Evolutionary conservation across 2,797 vertebrate genomes (phyloP).

Genomic region (Hoplostethus atlanticus): DNA sequence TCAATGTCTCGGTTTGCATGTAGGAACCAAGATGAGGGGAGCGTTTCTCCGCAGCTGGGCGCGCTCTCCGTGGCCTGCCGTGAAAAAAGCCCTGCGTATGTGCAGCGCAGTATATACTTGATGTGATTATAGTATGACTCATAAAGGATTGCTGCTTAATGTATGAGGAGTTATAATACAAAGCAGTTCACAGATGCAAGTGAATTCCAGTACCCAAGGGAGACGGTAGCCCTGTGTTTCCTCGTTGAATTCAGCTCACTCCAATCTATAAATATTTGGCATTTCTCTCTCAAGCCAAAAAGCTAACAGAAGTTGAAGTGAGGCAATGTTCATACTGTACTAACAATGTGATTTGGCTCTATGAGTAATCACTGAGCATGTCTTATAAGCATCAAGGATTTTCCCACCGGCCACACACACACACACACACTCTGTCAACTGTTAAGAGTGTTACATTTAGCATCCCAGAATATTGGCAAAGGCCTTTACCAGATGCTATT

Average conservation of each 20-base stretch:
- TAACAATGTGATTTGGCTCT: constrained; percentile 30
- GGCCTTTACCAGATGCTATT: constrained; percentile 12
- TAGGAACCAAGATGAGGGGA: constrained; percentile 26
- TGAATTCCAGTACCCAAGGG: constrained; percentile 62
- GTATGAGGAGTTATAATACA: constrained; percentile 50
- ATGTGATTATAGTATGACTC: constrained; percentile 61
- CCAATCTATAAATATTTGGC: constrained; percentile 54
- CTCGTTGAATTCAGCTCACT: constrained; percentile 30
- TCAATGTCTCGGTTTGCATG: constrained; percentile 48
- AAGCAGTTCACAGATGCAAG: constrained; percentile 59
- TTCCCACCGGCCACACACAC: constrained; percentile 10
- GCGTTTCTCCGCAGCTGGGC: constrained; percentile 1
- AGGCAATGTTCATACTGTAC: constrained; percentile 42
- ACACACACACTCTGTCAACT: constrained; percentile 37
- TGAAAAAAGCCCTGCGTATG: constrained; percentile 18
- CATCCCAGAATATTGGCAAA: constrained; percentile 6
- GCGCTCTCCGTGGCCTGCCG: constrained; percentile 6
- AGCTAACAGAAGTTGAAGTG: constrained; percentile 39
- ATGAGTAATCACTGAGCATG: constrained; percentile 52
- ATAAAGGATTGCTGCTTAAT: constrained; percentile 54
- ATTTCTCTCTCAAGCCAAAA: constrained; percentile 42
- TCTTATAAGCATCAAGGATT: constrained; percentile 45
- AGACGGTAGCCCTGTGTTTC: constrained; percentile 42
- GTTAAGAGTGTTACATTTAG: constrained; percentile 13
- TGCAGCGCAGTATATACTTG: constrained; percentile 25